Evolutionary conservation across 2,113 vertebrate species (phyloP).

Genomic region (Rynchops niger): DNA sequence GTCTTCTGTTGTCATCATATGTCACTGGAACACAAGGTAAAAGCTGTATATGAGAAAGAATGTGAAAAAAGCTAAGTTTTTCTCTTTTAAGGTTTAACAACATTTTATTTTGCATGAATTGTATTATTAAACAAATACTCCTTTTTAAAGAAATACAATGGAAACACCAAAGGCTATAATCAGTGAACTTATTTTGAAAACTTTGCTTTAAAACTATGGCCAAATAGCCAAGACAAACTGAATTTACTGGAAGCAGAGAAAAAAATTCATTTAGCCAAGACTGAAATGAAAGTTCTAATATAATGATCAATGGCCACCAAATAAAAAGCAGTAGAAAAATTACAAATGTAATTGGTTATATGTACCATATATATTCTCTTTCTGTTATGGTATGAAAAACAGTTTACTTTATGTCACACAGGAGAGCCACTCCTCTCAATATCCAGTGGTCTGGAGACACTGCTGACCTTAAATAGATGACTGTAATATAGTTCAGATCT

Average conservation of each 20-base stretch:
- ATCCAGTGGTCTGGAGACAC: constrained; percentile 80
- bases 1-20: neutral
- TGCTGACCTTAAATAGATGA: constrained; percentile 70
- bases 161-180: neutral
- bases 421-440: constrained; percentile 78
- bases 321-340: neutral
- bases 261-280: neutral
- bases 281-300: neutral
- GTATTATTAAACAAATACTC: neutral
- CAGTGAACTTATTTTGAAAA: neutral
- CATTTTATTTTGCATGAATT: neutral
- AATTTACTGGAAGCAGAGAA: neutral
- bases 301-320: neutral
- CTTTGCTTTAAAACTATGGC: neutral
- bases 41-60: neutral
- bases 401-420: constrained; percentile 79
- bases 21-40: neutral
- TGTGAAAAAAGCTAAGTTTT: neutral
- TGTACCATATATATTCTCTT: neutral
- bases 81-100: neutral
- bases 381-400: neutral
- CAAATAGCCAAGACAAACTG: neutral
- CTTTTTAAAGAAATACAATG: neutral
- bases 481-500: constrained; percentile 76
- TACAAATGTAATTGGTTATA: neutral